Evolutionary conservation across 2,797 vertebrate genomes (phyloP).

Genomic region (Notolepis coatsorum): DNA sequence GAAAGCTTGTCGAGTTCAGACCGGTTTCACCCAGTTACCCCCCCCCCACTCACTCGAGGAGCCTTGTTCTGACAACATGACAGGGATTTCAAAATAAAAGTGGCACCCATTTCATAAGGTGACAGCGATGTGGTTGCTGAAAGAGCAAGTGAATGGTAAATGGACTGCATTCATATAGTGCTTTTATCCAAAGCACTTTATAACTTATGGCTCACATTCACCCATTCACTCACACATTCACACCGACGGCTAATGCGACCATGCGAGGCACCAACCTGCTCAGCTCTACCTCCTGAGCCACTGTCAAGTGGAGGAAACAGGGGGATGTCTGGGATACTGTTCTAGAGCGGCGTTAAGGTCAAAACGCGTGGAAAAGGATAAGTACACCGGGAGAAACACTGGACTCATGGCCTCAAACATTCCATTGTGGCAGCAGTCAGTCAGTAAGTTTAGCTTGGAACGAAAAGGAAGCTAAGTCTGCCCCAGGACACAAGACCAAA

Average conservation of each 20-base stretch:
- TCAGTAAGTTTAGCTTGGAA: slow-evolving; percentile 36
- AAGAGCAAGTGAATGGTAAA: no score
- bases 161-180: no score
- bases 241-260: no score
- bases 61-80: slow-evolving; percentile 13
- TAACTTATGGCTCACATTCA: no score
- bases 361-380: slow-evolving; percentile 7
- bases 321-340: not conserved
- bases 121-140: slow-evolving; percentile 5
- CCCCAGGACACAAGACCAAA: slow-evolving; percentile 12
- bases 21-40: not conserved
- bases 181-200: no score
- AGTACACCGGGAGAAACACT: slow-evolving; percentile 7
- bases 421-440: not conserved
- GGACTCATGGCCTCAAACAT: slow-evolving; percentile 6
- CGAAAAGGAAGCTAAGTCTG: not conserved
- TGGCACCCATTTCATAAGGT: slow-evolving; percentile 2
- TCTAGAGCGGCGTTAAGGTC: not conserved
- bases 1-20: slow-evolving; percentile 4
- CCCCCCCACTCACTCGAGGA: slow-evolving; percentile 16
- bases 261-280: no score
- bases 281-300: no score
- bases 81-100: slow-evolving; percentile 20
- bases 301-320: not conserved
- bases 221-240: no score